Evolutionary conservation across 2,888 invertebrate genomes (phyloP).

Genomic region (Sphecodes monilicornis): DNA sequence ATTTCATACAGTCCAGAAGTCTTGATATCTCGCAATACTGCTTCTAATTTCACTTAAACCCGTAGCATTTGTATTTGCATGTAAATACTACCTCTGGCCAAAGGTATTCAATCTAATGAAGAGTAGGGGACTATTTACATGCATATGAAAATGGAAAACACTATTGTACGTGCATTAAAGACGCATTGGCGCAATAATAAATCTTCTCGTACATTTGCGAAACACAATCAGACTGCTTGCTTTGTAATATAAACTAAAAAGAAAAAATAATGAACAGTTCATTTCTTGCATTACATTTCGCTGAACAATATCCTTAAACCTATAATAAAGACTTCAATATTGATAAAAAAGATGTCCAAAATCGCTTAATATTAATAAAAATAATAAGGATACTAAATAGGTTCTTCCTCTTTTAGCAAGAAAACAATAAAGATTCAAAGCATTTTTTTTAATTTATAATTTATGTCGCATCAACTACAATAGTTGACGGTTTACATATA

Average conservation of each 20-base stretch:
- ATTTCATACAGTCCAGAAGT: neutral
- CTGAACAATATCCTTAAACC: neutral
- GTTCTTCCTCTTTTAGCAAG: too few species aligned
- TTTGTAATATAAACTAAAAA: too few species aligned
- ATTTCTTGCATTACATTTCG: neutral
- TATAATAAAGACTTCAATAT: too few species aligned
- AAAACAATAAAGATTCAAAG: too few species aligned
- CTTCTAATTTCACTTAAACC: neutral
- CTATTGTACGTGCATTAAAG: neutral
- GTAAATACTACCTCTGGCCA: neutral
- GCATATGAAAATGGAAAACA: constrained; percentile 10
- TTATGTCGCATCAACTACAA: too few species aligned
- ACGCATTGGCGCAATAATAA: neutral
- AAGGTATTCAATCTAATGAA: neutral
- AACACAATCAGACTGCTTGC: neutral
- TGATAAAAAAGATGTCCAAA: too few species aligned
- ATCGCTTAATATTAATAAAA: too few species aligned
- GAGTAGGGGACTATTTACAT: constrained; percentile 5
- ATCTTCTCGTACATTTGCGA: neutral
- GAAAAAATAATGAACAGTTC: too few species aligned
- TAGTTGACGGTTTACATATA: too few species aligned
- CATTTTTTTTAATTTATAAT: too few species aligned
- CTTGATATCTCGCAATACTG: neutral
- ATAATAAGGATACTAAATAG: too few species aligned
- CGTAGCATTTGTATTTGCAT: constrained; percentile 2